Evolutionary conservation across 2,888 invertebrate genomes (phyloP).

Genomic region (Drosophila fulvimacula): DNA sequence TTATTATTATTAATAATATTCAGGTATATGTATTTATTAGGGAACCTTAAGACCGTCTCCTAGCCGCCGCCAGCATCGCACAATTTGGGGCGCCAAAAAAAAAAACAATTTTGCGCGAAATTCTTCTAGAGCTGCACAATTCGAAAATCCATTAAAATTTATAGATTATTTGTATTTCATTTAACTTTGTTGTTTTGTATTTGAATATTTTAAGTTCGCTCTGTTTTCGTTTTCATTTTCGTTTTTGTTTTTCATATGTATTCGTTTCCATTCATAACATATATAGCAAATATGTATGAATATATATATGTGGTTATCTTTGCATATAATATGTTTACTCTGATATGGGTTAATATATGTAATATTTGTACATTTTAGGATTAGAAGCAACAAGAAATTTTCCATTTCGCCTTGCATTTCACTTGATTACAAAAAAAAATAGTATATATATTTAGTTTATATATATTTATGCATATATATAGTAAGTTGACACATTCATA

Average conservation of each 20-base stretch:
- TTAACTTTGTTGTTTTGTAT: background rate
- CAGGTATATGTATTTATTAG: conserved; percentile 19
- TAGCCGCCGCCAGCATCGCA: conserved; percentile 17
- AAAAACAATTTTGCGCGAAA: background rate
- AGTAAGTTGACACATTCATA: conserved; percentile 21
- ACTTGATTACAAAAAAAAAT: conserved; percentile 20
- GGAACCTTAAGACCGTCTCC: conserved; percentile 59
- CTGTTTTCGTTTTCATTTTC: background rate
- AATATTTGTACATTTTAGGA: conserved; percentile 20
- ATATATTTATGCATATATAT: conserved; percentile 4
- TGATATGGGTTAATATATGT: conserved; percentile 25
- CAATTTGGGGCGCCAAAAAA: conserved; percentile 1
- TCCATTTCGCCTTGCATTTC: background rate
- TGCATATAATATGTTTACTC: conserved; percentile 21
- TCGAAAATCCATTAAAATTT: conserved; percentile 9
- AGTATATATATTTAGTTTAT: conserved; percentile 5
- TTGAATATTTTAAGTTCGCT: background rate
- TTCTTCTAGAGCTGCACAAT: conserved; percentile 1
- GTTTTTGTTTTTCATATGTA: conserved; percentile 11
- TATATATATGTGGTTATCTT: conserved; percentile 8
- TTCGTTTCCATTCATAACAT: conserved; percentile 11
- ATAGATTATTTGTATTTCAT: background rate
- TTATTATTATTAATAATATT: conserved; percentile 3
- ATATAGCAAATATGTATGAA: background rate
- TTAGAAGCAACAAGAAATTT: conserved; percentile 1